These are phyloP conservation scores for Hyphantria cunea DNA, from an alignment of 1,140 invertebrate species.

Conservation along the genomic window DNA sequence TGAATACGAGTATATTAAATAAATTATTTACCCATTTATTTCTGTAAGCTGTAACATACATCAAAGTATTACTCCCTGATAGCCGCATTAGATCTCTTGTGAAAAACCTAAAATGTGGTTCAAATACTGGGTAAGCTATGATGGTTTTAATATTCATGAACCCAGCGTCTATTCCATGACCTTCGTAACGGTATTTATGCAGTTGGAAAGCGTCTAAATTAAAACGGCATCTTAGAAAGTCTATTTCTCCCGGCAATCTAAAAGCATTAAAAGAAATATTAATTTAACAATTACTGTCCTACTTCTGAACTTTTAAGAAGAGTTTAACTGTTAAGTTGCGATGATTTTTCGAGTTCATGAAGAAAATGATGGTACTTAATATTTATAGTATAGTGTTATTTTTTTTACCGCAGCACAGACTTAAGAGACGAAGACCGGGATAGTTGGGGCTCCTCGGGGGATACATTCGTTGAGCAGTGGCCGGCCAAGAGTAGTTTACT, in stretches of 20 bases:
- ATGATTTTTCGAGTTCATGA: too few relatives aligned
- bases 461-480: too few relatives aligned
- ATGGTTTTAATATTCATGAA: slow-evolving; percentile 51
- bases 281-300: neutral
- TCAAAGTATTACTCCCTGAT: slow-evolving; percentile 47
- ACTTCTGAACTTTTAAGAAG: too few relatives aligned
- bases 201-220: slow-evolving; percentile 52
- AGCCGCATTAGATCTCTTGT: slow-evolving; percentile 66
- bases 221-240: slow-evolving; percentile 55
- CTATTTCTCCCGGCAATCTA: slow-evolving; percentile 57
- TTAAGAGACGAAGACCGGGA: too few relatives aligned
- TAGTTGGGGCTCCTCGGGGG: too few relatives aligned
- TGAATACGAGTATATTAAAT: too few relatives aligned
- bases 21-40: slow-evolving; percentile 63
- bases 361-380: too few relatives aligned
- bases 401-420: too few relatives aligned
- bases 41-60: slow-evolving; percentile 67
- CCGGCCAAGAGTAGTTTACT: too few relatives aligned
- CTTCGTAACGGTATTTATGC: slow-evolving; percentile 52
- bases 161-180: slow-evolving; percentile 24
- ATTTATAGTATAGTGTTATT: too few relatives aligned
- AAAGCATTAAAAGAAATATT: slow-evolving; percentile 17
- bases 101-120: slow-evolving; percentile 63
- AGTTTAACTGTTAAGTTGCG: too few relatives aligned
- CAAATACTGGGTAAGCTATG: slow-evolving; percentile 59